phyloP scores from a whole-genome alignment of 2,888 invertebrate genomes.

The Hydriomena furcata region DNA sequence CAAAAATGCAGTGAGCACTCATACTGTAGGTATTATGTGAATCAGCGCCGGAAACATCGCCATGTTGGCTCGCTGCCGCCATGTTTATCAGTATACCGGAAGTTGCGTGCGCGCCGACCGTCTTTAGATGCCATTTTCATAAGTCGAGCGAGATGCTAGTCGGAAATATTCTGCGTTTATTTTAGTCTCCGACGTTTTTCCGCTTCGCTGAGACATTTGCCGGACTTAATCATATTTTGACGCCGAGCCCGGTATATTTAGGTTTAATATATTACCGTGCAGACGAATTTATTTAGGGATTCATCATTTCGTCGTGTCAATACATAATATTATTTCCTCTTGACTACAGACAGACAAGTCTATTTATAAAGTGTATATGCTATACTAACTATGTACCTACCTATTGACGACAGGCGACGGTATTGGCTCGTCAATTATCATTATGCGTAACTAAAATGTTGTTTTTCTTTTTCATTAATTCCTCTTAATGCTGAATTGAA shows the following conservation, averaged over 20 bases:
- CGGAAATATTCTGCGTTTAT: conserved; percentile 79
- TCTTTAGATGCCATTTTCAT: conserved; percentile 78
- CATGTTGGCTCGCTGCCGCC: conserved; percentile 78
- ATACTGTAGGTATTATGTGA: conserved; percentile 60
- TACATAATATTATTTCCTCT: conserved; percentile 1
- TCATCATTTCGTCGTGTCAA: conserved; percentile 27
- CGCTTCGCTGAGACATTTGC: conserved; percentile 74
- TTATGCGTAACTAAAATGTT: too few species aligned
- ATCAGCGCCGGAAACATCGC: conserved; percentile 81
- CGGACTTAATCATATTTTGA: conserved; percentile 75
- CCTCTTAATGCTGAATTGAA: too few species aligned
- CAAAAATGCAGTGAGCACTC: conserved; percentile 79
- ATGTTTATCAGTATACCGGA: conserved; percentile 81
- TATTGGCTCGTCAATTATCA: background rate
- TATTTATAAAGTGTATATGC: background rate
- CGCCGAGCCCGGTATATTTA: conserved; percentile 64
- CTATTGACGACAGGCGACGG: too few species aligned
- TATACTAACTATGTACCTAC: background rate
- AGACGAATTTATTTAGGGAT: conserved; percentile 58
- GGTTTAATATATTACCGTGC: conserved; percentile 57
- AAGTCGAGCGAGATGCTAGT: conserved; percentile 66
- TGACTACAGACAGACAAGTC: conserved; percentile 1
- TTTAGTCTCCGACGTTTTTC: conserved; percentile 76
- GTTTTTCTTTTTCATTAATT: too few species aligned
- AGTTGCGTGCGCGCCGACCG: conserved; percentile 80